phyloP scores from a whole-genome alignment of 2,888 invertebrate species.

The Lochmaea capreae region DNA sequence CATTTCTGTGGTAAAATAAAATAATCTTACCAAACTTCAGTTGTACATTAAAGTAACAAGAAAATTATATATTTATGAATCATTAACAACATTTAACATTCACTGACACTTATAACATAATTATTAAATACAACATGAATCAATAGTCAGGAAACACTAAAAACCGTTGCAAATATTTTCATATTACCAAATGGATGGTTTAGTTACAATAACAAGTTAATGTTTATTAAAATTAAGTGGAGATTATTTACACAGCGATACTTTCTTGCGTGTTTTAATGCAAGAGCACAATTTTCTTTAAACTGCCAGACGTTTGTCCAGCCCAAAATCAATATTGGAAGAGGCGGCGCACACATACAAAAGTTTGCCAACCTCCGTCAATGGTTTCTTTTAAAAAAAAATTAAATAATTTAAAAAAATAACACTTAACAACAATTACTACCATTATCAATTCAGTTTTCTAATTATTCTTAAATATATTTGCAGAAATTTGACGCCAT shows the following conservation, averaged over 20 bases:
- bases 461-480: slow-evolving; percentile 37
- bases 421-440: background rate
- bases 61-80: slow-evolving; percentile 25
- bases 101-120: slow-evolving; percentile 44
- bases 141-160: slow-evolving; percentile 47
- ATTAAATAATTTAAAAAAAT: slow-evolving; percentile 7
- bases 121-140: slow-evolving; percentile 43
- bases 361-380: slow-evolving; percentile 38
- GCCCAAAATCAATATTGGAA: slow-evolving; percentile 61
- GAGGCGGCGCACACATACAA: slow-evolving; percentile 55
- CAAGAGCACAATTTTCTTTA: slow-evolving; percentile 49
- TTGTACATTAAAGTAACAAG: slow-evolving; percentile 20
- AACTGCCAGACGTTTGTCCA: slow-evolving; percentile 52
- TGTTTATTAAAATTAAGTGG: slow-evolving; percentile 35
- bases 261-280: slow-evolving; percentile 40
- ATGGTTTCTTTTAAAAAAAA: slow-evolving; percentile 29
- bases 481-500: slow-evolving; percentile 52
- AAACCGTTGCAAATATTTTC: slow-evolving; percentile 26
- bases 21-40: slow-evolving; percentile 33
- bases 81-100: slow-evolving; percentile 31
- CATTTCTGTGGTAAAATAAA: slow-evolving; percentile 30
- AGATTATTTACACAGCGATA: slow-evolving; percentile 44
- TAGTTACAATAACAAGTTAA: slow-evolving; percentile 26
- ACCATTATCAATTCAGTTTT: slow-evolving; percentile 6
- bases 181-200: slow-evolving; percentile 29